phyloP scores from a whole-genome alignment of 2,797 vertebrate genomes.

The Hippoglossus hippoglossus region DNA sequence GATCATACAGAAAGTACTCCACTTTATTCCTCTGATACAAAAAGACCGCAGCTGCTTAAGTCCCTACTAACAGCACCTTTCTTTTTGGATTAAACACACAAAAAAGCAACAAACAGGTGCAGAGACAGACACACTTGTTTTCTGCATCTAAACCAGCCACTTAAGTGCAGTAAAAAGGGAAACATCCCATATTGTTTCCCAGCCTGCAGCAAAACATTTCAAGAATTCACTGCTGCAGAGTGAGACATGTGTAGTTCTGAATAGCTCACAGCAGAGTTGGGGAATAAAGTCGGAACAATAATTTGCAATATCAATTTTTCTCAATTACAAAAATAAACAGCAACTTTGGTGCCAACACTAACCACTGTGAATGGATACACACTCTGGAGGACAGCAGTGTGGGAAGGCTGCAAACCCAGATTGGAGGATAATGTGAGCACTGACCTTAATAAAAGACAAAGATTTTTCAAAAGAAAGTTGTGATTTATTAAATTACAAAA shows the following conservation, averaged over 20 bases:
- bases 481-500: too few species aligned
- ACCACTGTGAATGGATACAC: not conserved
- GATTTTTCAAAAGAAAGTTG: too few species aligned
- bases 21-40: conserved; percentile 48
- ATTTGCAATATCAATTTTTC: not conserved
- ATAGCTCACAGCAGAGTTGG: not conserved
- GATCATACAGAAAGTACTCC: conserved; percentile 24
- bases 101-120: conserved; percentile 25
- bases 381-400: not conserved
- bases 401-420: not conserved
- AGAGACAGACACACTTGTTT: conserved; percentile 6
- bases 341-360: not conserved
- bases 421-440: not conserved
- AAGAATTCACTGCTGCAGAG: not conserved
- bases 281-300: not conserved
- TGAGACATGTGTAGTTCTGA: not conserved
- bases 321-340: not conserved
- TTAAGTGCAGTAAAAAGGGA: not conserved
- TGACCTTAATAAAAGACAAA: too few species aligned
- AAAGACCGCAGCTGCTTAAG: conserved; percentile 24
- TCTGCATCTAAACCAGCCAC: conserved; percentile 19
- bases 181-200: conserved; percentile 3
- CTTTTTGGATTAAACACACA: conserved; percentile 27
- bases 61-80: conserved; percentile 31
- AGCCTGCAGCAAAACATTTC: conserved; percentile 19